Evolutionary conservation across 2,888 invertebrate species (phyloP).

Genomic region (Dasypolia templi): DNA sequence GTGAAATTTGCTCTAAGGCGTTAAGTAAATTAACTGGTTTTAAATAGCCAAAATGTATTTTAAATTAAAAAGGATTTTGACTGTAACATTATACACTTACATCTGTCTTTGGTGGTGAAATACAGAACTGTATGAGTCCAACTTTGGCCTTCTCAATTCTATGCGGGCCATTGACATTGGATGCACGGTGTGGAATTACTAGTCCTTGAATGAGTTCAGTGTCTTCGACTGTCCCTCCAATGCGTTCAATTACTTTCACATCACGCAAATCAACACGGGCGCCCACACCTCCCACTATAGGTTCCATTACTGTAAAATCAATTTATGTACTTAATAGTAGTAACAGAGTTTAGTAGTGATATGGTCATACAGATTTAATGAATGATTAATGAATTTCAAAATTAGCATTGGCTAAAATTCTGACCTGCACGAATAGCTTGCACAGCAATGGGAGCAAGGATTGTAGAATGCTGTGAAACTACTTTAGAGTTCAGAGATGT

Average conservation of each 20-base stretch:
- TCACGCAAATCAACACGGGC: conserved; percentile 97
- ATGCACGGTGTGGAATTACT: conserved; percentile 96
- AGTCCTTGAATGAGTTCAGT: conserved; percentile 98
- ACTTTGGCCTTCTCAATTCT: conserved; percentile 99
- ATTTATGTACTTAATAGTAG: background rate
- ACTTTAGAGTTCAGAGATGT: conserved; percentile 99
- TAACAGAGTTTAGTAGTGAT: background rate
- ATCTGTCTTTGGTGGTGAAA: conserved; percentile 99
- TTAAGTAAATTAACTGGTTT: too few species aligned
- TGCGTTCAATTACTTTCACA: conserved; percentile 98
- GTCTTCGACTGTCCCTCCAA: conserved; percentile 99
- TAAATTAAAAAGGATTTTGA: background rate
- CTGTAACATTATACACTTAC: conserved; percentile 88
- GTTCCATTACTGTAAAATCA: conserved; percentile 86
- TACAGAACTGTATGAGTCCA: conserved; percentile 99
- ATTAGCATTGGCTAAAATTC: conserved; percentile 38
- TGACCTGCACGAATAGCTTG: conserved; percentile 97
- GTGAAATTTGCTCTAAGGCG: too few species aligned
- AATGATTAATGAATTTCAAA: background rate
- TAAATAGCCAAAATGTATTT: background rate
- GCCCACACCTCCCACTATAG: conserved; percentile 91
- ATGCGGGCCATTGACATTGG: conserved; percentile 97
- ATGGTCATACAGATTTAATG: background rate
- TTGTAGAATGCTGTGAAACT: conserved; percentile 98
- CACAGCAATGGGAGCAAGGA: conserved; percentile 98